These are phyloP conservation scores for Aphelenchoides fujianensis DNA, from an alignment of 1,140 invertebrate genomes.

Conservation along the genomic window DNA sequence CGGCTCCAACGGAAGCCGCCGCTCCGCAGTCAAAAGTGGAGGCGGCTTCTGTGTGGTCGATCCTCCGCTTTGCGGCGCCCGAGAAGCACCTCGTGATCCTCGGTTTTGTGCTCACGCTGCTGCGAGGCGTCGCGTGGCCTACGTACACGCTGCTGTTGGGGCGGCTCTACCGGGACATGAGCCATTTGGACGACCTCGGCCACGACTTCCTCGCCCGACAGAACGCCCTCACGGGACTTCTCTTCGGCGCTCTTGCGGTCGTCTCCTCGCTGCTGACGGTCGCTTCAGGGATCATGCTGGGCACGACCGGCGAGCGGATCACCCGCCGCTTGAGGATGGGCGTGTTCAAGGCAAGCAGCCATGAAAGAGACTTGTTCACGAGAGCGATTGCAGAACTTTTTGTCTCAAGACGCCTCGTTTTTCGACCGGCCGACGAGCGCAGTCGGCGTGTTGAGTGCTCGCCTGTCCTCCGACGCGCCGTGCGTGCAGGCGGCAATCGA, in stretches of 20 bases:
- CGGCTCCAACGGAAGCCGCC: neutral
- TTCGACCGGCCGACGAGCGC: conserved; percentile 66
- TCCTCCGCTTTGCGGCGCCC: conserved; percentile 31
- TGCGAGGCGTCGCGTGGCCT: conserved; percentile 19
- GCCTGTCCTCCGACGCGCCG: conserved; percentile 66
- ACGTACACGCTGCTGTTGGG: conserved; percentile 7
- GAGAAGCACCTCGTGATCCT: conserved; percentile 5
- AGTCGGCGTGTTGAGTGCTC: conserved; percentile 64
- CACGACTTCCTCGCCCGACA: neutral
- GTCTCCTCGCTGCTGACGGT: conserved; percentile 28
- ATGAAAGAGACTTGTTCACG: neutral
- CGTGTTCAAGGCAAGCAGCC: conserved; percentile 28
- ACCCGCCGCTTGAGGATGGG: conserved; percentile 31
- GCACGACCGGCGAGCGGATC: conserved; percentile 42
- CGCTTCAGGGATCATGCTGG: conserved; percentile 35
- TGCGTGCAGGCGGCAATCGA: conserved; percentile 66
- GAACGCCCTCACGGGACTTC: conserved; percentile 21
- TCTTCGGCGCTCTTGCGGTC: conserved; percentile 29
- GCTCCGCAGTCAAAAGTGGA: conserved; percentile 6
- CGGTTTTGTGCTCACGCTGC: conserved; percentile 18
- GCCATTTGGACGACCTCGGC: conserved; percentile 14
- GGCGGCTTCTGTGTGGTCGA: conserved; percentile 1
- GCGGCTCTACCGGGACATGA: conserved; percentile 44
- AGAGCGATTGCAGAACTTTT: conserved; percentile 57
- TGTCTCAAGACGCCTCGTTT: conserved; percentile 65